Evolutionary conservation across 2,113 vertebrate genomes (phyloP).

Genomic region (Calcarius ornatus): DNA sequence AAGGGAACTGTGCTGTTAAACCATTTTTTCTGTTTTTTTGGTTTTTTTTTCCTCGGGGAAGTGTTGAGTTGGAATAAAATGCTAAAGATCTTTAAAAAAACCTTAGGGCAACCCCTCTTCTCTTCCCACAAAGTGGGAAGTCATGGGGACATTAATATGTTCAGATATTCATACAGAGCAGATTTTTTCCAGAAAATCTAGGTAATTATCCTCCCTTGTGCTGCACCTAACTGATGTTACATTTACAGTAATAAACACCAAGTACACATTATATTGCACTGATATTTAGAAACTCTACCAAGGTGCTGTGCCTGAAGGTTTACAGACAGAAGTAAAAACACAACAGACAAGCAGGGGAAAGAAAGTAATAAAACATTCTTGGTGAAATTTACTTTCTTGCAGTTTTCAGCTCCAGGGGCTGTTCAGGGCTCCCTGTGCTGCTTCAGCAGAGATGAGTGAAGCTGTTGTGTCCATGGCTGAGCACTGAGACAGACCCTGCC

Average conservation of each 20-base stretch:
- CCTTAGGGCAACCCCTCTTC: fast-evolving
- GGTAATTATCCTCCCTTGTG: neutral
- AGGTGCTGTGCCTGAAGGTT: neutral
- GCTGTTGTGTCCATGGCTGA: neutral
- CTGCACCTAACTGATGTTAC: neutral
- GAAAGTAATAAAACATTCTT: neutral
- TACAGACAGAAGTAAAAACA: neutral
- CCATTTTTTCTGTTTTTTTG: neutral
- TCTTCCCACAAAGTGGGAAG: neutral
- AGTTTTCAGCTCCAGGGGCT: neutral
- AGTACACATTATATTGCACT: neutral
- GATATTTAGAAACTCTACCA: neutral
- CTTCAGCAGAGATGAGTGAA: neutral
- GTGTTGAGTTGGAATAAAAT: neutral
- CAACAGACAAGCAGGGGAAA: neutral
- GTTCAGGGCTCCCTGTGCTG: neutral
- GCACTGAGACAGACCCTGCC: neutral
- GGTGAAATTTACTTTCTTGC: neutral
- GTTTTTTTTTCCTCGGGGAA: too few species aligned
- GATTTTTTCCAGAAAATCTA: neutral
- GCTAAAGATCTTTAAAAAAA: neutral
- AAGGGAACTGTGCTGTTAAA: neutral
- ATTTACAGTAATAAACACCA: neutral
- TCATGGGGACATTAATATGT: neutral
- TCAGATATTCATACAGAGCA: neutral